Evolutionary conservation across 2,888 invertebrate species (phyloP), one percentile per base, ranked within the genome.

Genomic region (Cyclophora albipunctata): DNA sequence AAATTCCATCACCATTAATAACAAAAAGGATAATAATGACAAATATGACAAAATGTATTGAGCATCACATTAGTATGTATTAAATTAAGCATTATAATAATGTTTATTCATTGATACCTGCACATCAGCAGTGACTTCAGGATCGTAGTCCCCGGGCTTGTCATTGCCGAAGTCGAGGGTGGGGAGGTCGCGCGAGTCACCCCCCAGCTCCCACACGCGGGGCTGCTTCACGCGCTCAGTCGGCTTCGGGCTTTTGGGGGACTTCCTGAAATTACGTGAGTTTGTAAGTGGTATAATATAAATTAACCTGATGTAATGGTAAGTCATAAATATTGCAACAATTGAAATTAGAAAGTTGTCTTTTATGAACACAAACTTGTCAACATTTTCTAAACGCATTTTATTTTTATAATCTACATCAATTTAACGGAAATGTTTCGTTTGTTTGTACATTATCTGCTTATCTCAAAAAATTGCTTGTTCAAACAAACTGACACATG

Each of bases 161-260:
- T 95, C 95, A 54, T 91, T 93, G 51, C 95, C 94, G 68, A 95
- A 91, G 81, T 98, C 97, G 42, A 98, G 85, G n/a, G 90, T 83
- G 6, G 92, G 91, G 46, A 94, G 84, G 81, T 98, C 97, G 57
- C 94, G 93, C 6, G 90, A 80, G 47, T 91, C 93, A 35, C 97
- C 97, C 43, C 94, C 94, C 48, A 96, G 84, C 63, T 96, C 97
- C 98, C 98, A 98, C 49, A 95, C 92, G 49, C 97, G 92, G 0
- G 96, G 96, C 71, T 96, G 94, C 73, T 98, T 98, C 1, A 95
- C 96, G 33, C 93, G 92, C 40, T 93, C 92, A 73, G 93, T 94
- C 53, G 82, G 84, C 59, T 90, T 91, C 0, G 90, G 90, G 52
- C 90, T 88, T 57, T 86, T 85, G 3, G 79, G 79, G 0, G 78